phyloP scores from a whole-genome alignment of 2,888 invertebrate species.

The Drosophila recens region DNA sequence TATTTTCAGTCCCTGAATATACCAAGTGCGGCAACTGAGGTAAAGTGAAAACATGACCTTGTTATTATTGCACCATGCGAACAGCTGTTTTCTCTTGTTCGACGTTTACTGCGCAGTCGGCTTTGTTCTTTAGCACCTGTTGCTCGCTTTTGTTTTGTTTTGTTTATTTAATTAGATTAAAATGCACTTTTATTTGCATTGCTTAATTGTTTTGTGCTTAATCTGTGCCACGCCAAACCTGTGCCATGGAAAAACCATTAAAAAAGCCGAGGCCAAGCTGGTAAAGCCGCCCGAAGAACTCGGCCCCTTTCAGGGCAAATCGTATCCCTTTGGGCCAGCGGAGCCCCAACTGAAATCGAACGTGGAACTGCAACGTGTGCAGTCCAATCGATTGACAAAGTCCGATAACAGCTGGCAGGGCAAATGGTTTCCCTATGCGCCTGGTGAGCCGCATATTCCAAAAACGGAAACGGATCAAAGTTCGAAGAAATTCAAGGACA shows the following conservation, averaged over 20 bases:
- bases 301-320: conserved; percentile 53
- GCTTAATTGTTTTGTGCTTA: conserved; percentile 32
- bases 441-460: conserved; percentile 56
- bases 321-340: conserved; percentile 62
- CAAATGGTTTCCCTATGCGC: conserved; percentile 75
- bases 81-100: conserved; percentile 57
- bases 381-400: conserved; percentile 1
- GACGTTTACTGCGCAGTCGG: conserved; percentile 51
- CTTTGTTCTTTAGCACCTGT: conserved; percentile 53
- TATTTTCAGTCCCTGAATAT: too few relatives aligned
- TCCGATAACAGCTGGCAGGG: conserved; percentile 49
- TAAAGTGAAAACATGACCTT: neutral
- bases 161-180: conserved; percentile 51
- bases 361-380: conserved; percentile 60
- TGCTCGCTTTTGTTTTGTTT: conserved; percentile 43
- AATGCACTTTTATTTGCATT: conserved; percentile 35
- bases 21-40: neutral
- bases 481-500: conserved; percentile 3
- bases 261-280: conserved; percentile 79
- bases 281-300: conserved; percentile 32
- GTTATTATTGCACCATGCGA: neutral
- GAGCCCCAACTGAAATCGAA: conserved; percentile 15
- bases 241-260: conserved; percentile 61
- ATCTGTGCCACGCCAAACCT: conserved; percentile 8
- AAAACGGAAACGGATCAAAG: conserved; percentile 1